Evolutionary conservation across 2,113 vertebrate genomes (phyloP).

Genomic region (Kryptolebias marmoratus): DNA sequence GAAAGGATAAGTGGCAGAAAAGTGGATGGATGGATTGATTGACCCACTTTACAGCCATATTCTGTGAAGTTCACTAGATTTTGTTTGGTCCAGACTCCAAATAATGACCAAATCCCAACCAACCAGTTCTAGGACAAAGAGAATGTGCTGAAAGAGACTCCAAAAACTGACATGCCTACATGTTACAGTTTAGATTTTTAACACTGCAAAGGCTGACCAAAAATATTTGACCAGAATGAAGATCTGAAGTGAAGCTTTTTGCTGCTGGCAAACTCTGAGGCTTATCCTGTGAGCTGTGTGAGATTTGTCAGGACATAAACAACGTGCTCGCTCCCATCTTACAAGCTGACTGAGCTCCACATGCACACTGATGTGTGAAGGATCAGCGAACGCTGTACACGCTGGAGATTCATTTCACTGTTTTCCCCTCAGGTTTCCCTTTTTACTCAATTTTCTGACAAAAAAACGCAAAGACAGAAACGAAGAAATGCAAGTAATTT

Average conservation of each 20-base stretch:
- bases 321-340: background rate
- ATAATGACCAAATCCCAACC: no score
- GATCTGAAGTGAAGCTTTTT: background rate
- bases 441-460: background rate
- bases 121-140: no score
- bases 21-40: no score
- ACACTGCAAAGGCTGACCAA: background rate
- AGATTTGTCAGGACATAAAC: background rate
- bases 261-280: background rate
- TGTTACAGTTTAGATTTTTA: background rate
- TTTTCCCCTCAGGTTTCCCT: background rate
- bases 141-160: no score
- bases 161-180: no score
- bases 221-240: background rate
- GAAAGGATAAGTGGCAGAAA: no score
- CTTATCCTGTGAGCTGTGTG: background rate
- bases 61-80: no score
- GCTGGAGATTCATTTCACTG: background rate
- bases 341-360: background rate
- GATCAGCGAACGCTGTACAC: background rate
- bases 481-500: no score
- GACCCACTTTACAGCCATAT: no score
- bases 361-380: background rate
- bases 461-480: background rate
- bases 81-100: no score